phyloP scores from a whole-genome alignment of 2,888 invertebrate genomes.

The Hyppa rectilinea region DNA sequence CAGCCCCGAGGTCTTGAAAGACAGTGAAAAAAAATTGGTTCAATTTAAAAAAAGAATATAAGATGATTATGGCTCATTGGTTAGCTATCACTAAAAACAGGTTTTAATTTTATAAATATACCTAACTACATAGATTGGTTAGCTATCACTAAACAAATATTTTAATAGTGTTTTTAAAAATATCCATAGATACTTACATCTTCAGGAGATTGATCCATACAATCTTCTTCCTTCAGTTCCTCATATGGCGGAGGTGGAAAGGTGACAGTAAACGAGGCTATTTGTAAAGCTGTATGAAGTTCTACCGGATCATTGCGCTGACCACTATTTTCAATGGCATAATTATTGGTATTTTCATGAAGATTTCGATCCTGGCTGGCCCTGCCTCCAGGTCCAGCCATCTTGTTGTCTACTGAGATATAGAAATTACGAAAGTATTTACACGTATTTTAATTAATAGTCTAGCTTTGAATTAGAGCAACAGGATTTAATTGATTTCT shows the following conservation, averaged over 20 bases:
- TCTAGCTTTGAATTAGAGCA: background rate
- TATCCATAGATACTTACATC: background rate
- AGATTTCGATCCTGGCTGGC: background rate
- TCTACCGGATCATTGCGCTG: background rate
- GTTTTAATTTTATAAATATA: background rate
- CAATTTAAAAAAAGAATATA: background rate
- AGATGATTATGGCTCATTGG: too few relatives aligned
- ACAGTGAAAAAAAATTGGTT: background rate
- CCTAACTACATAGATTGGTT: too few relatives aligned
- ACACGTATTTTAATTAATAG: too few relatives aligned
- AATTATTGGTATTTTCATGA: background rate
- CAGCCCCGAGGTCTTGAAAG: too few relatives aligned
- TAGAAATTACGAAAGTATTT: background rate
- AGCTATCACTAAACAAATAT: background rate
- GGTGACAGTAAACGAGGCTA: background rate
- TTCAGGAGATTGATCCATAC: background rate
- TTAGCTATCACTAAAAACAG: background rate
- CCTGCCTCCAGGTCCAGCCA: constrained; percentile 1
- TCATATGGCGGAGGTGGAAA: background rate
- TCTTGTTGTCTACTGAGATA: constrained; percentile 14
- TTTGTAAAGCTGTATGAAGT: background rate
- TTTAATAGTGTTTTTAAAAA: background rate
- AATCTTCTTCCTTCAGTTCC: background rate
- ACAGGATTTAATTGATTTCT: background rate
- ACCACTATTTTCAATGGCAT: background rate